Conservation (phyloP, 2,888 invertebrate genomes). For the Tachina grossa region DNA sequence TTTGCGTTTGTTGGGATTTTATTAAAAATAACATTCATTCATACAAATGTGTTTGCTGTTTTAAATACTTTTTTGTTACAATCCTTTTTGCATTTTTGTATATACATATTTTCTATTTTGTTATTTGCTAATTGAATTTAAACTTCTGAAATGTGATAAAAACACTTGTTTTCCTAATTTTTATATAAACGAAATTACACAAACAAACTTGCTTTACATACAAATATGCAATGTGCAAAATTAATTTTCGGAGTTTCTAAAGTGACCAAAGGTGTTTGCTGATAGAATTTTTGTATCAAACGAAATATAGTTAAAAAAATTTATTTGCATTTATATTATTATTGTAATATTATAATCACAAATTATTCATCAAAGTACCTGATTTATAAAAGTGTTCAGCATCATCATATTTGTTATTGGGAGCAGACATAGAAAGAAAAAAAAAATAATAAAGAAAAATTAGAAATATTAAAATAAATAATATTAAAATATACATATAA, state of each 20-base stretch:
- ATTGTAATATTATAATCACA: too few species aligned
- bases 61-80: slow-evolving; percentile 55
- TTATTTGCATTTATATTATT: too few species aligned
- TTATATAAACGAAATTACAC: slow-evolving; percentile 16
- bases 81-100: slow-evolving; percentile 50
- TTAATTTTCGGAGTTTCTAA: slow-evolving; percentile 5
- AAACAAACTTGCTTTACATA: slow-evolving; percentile 19
- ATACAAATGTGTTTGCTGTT: slow-evolving; percentile 16
- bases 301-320: too few species aligned
- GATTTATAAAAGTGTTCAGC: too few species aligned
- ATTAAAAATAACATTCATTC: background rate
- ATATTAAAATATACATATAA: too few species aligned
- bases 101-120: slow-evolving; percentile 27
- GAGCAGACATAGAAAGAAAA: too few species aligned
- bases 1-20: background rate
- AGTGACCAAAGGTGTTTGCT: background rate
- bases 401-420: too few species aligned
- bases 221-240: slow-evolving; percentile 4
- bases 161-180: slow-evolving; percentile 42
- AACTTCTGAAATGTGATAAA: slow-evolving; percentile 46
- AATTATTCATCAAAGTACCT: too few species aligned
- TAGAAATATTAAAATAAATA: too few species aligned
- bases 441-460: too few species aligned
- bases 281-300: too few species aligned
- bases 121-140: slow-evolving; percentile 37